Evolutionary conservation across 2,888 invertebrate genomes (phyloP).

Genomic region (Dusona sp.): DNA sequence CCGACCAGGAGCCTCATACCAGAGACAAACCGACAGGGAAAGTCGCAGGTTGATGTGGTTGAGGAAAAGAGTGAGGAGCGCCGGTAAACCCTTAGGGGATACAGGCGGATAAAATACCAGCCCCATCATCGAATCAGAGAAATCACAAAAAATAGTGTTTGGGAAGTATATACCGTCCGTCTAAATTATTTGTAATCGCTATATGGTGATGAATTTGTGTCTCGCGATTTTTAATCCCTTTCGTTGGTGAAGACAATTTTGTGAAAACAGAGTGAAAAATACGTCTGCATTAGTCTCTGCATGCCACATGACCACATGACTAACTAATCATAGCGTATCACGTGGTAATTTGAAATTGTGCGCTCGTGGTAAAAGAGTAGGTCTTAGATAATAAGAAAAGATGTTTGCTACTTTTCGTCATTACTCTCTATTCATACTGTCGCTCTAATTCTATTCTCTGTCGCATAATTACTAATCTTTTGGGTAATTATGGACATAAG

Average conservation of each 20-base stretch:
- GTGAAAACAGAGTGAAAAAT: neutral
- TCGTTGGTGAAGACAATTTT: neutral
- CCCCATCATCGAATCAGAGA: too few species aligned
- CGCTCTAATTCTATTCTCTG: neutral
- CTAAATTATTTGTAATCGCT: neutral
- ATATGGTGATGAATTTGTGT: neutral
- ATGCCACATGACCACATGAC: constrained; percentile 11
- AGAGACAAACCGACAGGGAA: too few species aligned
- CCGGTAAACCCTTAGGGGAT: too few species aligned
- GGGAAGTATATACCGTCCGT: neutral
- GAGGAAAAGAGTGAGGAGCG: too few species aligned
- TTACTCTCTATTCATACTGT: neutral
- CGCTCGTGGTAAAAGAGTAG: neutral
- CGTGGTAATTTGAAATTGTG: neutral
- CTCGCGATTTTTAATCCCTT: neutral
- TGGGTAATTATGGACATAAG: neutral
- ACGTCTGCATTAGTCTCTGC: neutral
- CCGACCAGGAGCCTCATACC: too few species aligned
- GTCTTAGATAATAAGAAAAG: neutral
- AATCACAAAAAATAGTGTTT: neutral
- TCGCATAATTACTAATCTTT: too few species aligned
- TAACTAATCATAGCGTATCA: neutral
- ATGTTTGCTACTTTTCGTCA: neutral
- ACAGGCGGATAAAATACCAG: too few species aligned
- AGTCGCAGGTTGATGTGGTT: too few species aligned